Percentiles rank a stretch among this genome's conserved stretches.
Conservation (phyloP, 2,113 vertebrate species). For the Vimba vimba region DNA sequence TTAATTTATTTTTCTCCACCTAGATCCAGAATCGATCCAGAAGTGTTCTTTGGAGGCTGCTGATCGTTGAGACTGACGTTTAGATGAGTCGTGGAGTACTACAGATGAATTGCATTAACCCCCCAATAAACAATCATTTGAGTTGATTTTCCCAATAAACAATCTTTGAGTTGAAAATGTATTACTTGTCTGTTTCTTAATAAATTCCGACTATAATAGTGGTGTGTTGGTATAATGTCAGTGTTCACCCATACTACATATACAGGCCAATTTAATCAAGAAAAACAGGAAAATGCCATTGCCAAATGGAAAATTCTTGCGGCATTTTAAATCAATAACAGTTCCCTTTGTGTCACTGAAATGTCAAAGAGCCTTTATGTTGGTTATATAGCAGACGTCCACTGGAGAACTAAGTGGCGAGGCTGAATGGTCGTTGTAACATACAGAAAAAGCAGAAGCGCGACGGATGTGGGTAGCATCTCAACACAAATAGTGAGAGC, state of each 20-base stretch:
- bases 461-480: conserved; percentile 89
- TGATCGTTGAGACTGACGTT: not conserved
- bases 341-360: not conserved
- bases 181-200: not conserved
- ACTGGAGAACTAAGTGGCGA: not conserved
- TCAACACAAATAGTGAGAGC: conserved; percentile 61
- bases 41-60: not conserved
- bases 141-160: conserved; percentile 9
- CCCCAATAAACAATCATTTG: not conserved
- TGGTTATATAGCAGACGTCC: conserved; percentile 10
- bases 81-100: not conserved
- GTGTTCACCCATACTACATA: not conserved
- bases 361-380: conserved; percentile 1
- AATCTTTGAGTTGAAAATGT: not conserved
- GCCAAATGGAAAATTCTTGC: not conserved
- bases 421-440: conserved; percentile 14
- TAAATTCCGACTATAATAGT: not conserved
- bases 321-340: not conserved
- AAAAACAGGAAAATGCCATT: not conserved
- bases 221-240: not conserved
- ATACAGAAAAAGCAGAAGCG: conserved; percentile 69
- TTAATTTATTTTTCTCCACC: not conserved
- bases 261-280: not conserved
- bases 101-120: not conserved
- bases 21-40: not conserved